Percentiles rank a stretch among this genome's conserved stretches.
Evolutionary conservation across 2,113 vertebrate genomes (phyloP).

Genomic region (human (Homo sapiens)): DNA sequence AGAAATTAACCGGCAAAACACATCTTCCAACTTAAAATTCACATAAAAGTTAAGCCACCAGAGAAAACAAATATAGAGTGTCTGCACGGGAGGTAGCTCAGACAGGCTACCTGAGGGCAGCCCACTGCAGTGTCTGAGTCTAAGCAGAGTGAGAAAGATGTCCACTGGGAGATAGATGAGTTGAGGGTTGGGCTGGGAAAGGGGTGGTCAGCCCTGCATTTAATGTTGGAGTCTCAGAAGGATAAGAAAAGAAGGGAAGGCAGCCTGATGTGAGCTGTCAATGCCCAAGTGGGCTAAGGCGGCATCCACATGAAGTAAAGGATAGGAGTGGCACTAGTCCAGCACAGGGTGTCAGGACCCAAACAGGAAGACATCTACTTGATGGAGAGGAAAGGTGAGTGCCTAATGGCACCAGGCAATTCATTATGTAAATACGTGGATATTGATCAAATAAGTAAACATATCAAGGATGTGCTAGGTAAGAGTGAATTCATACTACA

Average conservation of each 20-base stretch:
- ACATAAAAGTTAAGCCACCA: neutral
- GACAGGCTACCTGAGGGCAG: neutral
- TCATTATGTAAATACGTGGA: neutral
- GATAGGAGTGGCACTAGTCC: neutral
- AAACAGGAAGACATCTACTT: neutral
- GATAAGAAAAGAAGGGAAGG: neutral
- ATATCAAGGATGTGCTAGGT: neutral
- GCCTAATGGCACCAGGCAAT: neutral
- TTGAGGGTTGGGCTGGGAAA: neutral
- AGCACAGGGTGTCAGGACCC: neutral
- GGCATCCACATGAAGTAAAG: neutral
- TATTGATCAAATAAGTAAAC: neutral
- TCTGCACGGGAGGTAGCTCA: neutral
- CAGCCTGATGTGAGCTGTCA: neutral
- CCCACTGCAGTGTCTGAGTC: neutral
- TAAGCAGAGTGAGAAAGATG: neutral
- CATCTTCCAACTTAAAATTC: conserved; percentile 30
- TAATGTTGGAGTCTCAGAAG: neutral
- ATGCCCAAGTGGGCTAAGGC: neutral
- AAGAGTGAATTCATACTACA: neutral
- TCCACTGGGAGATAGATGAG: neutral
- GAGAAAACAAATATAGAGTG: neutral
- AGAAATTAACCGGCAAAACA: conserved; percentile 13
- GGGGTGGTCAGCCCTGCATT: neutral
- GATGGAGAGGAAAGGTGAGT: neutral